Conservation (phyloP, 2,797 vertebrate genomes). For the Neostethus bicornis region DNA sequence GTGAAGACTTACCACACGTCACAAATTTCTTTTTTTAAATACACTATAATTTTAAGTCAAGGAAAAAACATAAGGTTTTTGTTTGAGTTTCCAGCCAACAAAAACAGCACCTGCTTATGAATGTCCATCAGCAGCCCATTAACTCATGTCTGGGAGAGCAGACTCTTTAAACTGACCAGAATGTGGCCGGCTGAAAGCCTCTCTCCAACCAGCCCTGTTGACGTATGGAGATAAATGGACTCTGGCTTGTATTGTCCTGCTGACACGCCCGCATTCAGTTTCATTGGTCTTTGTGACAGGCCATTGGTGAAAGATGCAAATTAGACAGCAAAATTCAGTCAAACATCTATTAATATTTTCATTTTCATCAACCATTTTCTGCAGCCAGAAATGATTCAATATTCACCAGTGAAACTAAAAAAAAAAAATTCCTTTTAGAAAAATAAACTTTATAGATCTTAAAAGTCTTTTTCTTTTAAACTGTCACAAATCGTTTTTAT, state of each 20-base stretch:
- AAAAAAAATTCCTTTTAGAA: not conserved
- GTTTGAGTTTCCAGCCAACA: constrained; percentile 41
- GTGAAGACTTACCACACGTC: not conserved
- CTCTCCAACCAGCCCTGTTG: constrained; percentile 56
- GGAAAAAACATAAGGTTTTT: constrained; percentile 41
- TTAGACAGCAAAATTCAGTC: constrained; percentile 27
- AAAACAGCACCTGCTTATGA: constrained; percentile 72
- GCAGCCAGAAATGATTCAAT: not conserved
- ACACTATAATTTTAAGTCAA: constrained; percentile 30
- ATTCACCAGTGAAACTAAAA: not conserved
- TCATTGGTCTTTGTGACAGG: constrained; percentile 70
- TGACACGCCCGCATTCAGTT: constrained; percentile 65
- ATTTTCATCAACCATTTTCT: constrained; percentile 16
- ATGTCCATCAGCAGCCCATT: constrained; percentile 72
- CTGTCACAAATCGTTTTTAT: constrained; percentile 15
- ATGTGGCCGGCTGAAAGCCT: constrained; percentile 56
- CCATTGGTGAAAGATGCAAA: constrained; percentile 66
- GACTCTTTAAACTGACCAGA: constrained; percentile 67
- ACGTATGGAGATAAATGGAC: constrained; percentile 78
- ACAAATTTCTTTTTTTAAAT: constrained; percentile 8
- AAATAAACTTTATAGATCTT: not conserved
- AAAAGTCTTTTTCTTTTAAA: constrained; percentile 5
- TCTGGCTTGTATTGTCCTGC: constrained; percentile 66
- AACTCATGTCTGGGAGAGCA: constrained; percentile 64
- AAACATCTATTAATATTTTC: constrained; percentile 18